Evolutionary conservation across 2,113 vertebrate species (phyloP).

Genomic region (Dasypus novemcinctus): DNA sequence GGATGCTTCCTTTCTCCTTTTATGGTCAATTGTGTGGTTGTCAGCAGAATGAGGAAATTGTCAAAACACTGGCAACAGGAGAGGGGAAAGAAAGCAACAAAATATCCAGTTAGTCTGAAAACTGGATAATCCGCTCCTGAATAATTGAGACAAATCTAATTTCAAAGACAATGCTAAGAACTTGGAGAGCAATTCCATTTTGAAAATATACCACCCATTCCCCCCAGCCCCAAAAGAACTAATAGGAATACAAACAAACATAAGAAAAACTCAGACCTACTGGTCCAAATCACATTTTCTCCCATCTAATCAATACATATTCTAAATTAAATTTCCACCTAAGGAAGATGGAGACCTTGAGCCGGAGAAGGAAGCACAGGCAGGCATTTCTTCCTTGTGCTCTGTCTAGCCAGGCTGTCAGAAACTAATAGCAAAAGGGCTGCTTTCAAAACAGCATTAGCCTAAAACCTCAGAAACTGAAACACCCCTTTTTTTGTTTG

Average conservation of each 20-base stretch:
- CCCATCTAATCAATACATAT: background rate
- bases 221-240: background rate
- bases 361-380: background rate
- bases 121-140: constrained; percentile 45
- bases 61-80: constrained; percentile 46
- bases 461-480: constrained; percentile 21
- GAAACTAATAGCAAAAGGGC: background rate
- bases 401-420: background rate
- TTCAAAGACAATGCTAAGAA: constrained; percentile 56
- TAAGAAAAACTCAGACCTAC: background rate
- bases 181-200: background rate
- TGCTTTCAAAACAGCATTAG: background rate
- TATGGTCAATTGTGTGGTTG: constrained; percentile 61
- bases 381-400: background rate
- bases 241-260: constrained; percentile 9
- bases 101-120: constrained; percentile 59
- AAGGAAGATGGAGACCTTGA: background rate
- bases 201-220: background rate
- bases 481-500: background rate
- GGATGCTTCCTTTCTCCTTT: constrained; percentile 63
- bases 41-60: constrained; percentile 55
- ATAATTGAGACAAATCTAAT: constrained; percentile 57
- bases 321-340: constrained; percentile 1
- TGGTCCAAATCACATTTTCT: background rate
- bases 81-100: constrained; percentile 45